phyloP scores from a whole-genome alignment of 2,797 vertebrate species.

The Takifugu rubripes region DNA sequence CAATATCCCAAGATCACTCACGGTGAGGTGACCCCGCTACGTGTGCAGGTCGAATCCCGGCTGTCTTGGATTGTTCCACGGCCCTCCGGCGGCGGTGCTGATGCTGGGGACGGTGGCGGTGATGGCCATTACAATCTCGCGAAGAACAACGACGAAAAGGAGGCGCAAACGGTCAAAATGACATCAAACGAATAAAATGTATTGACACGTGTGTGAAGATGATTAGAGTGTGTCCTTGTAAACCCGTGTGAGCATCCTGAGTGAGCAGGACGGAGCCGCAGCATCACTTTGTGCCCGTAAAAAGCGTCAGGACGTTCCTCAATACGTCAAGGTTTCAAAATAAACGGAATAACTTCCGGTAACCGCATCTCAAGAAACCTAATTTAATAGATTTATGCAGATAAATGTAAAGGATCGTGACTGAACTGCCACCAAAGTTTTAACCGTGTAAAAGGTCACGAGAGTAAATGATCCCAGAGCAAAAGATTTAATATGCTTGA shows the following conservation, averaged over 20 bases:
- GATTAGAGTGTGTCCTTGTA: conserved; percentile 5
- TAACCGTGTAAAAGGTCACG: too few relatives aligned
- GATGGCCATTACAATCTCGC: conserved; percentile 23
- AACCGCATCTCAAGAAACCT: too few relatives aligned
- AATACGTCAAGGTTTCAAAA: not conserved
- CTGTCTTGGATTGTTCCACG: conserved; percentile 43
- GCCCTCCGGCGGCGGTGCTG: conserved; percentile 46
- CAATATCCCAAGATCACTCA: not conserved
- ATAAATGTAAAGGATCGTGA: too few relatives aligned
- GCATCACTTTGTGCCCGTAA: conserved; percentile 45
- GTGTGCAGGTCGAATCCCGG: conserved; percentile 38
- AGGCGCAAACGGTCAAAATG: too few relatives aligned
- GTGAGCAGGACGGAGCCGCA: conserved; percentile 16
- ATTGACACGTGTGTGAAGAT: not conserved
- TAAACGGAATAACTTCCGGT: not conserved
- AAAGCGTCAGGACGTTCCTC: conserved; percentile 48
- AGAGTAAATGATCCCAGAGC: too few relatives aligned
- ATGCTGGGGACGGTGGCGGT: conserved; percentile 31
- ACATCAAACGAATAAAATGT: fast-evolving
- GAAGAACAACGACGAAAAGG: too few relatives aligned
- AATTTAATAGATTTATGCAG: too few relatives aligned
- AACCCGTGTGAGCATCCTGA: not conserved
- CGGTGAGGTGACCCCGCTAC: conserved; percentile 20
- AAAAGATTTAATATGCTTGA: too few relatives aligned
- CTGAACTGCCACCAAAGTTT: too few relatives aligned